These are phyloP conservation scores for Polyodon spathula DNA, from an alignment of 2,113 vertebrate genomes.

Conservation along the genomic window DNA sequence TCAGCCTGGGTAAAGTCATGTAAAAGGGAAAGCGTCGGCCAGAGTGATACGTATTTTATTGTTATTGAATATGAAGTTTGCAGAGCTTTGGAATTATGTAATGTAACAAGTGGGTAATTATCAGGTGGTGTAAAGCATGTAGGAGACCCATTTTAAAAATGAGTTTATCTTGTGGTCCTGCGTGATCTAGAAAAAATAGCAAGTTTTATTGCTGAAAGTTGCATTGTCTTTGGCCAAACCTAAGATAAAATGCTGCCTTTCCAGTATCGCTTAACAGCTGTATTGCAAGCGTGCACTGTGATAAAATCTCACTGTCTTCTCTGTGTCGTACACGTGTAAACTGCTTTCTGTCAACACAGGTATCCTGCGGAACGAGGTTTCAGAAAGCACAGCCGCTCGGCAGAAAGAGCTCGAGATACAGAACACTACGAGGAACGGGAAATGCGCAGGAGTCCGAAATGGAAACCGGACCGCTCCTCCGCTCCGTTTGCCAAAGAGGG, in stretches of 20 bases:
- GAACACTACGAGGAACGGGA: slow-evolving; percentile 48
- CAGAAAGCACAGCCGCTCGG: slow-evolving; percentile 50
- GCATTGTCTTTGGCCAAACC: too few relatives aligned
- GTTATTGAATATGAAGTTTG: background rate
- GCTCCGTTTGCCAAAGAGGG: slow-evolving; percentile 41
- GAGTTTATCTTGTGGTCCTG: background rate
- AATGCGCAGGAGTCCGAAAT: slow-evolving; percentile 42
- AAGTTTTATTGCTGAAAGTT: background rate
- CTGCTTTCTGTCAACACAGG: slow-evolving; percentile 71
- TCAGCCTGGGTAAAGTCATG: slow-evolving; percentile 47
- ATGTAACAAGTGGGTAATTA: too few relatives aligned
- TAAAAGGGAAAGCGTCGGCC: slow-evolving; percentile 33
- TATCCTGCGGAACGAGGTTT: slow-evolving; percentile 64
- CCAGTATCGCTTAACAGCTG: background rate
- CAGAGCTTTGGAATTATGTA: background rate
- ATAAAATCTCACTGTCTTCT: slow-evolving; percentile 42
- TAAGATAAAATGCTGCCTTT: too few relatives aligned
- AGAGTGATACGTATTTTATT: background rate
- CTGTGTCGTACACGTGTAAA: slow-evolving; percentile 53
- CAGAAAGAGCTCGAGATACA: slow-evolving; percentile 37
- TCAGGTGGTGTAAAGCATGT: too few relatives aligned
- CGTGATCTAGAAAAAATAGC: background rate
- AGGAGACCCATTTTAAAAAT: too few relatives aligned
- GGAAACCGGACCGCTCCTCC: slow-evolving; percentile 49
- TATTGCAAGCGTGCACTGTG: slow-evolving; percentile 41